Percentiles rank a stretch among this genome's conserved stretches.
Evolutionary conservation across 2,888 invertebrate genomes (phyloP).

Genomic region (Ichneumoninae sp.): DNA sequence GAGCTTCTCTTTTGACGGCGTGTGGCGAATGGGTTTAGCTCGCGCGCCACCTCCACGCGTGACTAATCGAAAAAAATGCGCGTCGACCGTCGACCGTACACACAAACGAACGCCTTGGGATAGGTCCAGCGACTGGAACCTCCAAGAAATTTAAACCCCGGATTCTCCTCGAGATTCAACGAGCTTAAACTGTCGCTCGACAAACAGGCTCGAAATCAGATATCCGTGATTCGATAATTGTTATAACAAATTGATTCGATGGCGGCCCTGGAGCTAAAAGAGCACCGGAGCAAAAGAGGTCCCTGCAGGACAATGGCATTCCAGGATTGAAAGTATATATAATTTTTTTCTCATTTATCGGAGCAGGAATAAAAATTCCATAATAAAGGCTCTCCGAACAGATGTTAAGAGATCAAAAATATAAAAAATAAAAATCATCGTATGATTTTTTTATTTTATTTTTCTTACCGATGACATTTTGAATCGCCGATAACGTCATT

Average conservation of each 20-base stretch:
- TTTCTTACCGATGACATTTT: too few relatives aligned
- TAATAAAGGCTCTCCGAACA: neutral
- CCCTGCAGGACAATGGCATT: neutral
- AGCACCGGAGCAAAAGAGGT: neutral
- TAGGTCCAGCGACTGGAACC: conserved; percentile 69
- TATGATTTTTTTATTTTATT: neutral
- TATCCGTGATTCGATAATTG: conserved; percentile 37
- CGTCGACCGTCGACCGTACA: conserved; percentile 50
- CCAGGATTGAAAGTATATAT: neutral
- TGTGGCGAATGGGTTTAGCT: conserved; percentile 75
- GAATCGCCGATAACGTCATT: too few relatives aligned
- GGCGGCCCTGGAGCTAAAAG: neutral
- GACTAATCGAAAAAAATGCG: conserved; percentile 73
- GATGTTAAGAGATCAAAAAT: neutral
- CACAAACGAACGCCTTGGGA: conserved; percentile 71
- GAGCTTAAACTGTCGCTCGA: conserved; percentile 7
- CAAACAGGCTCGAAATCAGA: neutral
- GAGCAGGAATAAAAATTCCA: neutral
- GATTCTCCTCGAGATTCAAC: conserved; percentile 33
- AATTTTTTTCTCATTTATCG: neutral
- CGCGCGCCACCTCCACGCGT: conserved; percentile 68
- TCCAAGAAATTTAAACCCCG: conserved; percentile 4
- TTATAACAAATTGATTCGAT: conserved; percentile 45
- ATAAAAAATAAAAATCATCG: neutral
- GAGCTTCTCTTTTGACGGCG: conserved; percentile 71